Evolutionary conservation across 2,797 vertebrate species (phyloP), one percentile per base, ranked within the genome.

Genomic region (Fringilla coelebs): DNA sequence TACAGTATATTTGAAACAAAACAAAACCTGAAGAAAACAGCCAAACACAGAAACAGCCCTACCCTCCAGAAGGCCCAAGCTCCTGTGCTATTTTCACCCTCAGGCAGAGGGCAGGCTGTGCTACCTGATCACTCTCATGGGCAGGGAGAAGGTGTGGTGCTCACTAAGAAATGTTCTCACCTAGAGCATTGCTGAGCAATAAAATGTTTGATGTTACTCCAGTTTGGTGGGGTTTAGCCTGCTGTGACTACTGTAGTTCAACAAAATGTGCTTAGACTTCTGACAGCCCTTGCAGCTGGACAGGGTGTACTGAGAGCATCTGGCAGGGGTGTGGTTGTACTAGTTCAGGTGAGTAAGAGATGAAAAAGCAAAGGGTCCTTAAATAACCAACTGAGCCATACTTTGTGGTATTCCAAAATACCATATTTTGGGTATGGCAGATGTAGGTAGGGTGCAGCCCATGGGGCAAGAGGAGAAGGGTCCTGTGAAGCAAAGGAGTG

Each of bases 21-120:
- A 1, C 4, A 6, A 68, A 40, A 3, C 13, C 13, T 10, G 20
- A 51, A 10, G 25, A 40, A 89, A 77, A 19, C 21, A 58, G 29
- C 29, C 38, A 24, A 51, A 34, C 48, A 45, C 17, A 36, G 19
- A 73, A 26, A 0, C n/a, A 43, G 57, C 29, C 5, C 2, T 21
- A 10, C 12, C 3, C 10, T 22, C 6, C 17, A 2, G 4, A 38
- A 55, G 2, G 13, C 13, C 0, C 38, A 9, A 4, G 9, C 22
- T 76, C 17, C 24, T 75, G 7, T 4, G 4, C 36, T 20, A 8
- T 55, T 78, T 61, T 61, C 7, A 7, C 36, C n/a, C 1, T 31
- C 21, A 32, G 22, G 41, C 32, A 67, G 84, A 77, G 77, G 84
- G 78, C 90, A 87, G 88, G 31, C 75, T 90, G 68, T 60, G 49